Conservation (phyloP, 2,113 vertebrate genomes). For the Elaphurus davidianus region DNA sequence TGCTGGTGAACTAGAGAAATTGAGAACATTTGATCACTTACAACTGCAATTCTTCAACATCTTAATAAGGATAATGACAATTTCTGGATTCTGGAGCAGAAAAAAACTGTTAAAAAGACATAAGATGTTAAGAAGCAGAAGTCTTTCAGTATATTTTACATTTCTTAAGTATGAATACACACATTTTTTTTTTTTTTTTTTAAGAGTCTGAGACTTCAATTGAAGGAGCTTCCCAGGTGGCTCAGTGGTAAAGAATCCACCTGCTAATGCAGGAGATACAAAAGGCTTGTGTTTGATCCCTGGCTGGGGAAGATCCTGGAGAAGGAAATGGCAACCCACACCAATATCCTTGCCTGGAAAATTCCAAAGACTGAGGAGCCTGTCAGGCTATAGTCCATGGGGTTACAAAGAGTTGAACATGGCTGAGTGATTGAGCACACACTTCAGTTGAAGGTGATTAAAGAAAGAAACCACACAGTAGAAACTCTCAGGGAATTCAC, state of each 20-base stretch:
- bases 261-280: background rate
- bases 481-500: background rate
- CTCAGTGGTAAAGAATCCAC: background rate
- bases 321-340: background rate
- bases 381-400: background rate
- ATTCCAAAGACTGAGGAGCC: background rate
- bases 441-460: background rate
- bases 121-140: background rate
- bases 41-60: background rate
- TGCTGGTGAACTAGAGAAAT: background rate
- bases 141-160: background rate
- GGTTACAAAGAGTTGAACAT: background rate
- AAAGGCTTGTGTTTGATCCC: background rate
- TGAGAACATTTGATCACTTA: background rate
- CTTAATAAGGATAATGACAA: background rate
- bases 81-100: background rate
- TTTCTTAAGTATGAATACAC: background rate
- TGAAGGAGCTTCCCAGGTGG: background rate
- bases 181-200: background rate
- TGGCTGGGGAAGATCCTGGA: background rate
- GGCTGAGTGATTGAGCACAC: background rate
- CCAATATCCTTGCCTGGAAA: background rate
- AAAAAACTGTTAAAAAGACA: background rate
- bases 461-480: background rate
- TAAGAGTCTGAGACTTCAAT: background rate